Evolutionary conservation across 2,113 vertebrate species (phyloP).

Genomic region (Cervus canadensis): DNA sequence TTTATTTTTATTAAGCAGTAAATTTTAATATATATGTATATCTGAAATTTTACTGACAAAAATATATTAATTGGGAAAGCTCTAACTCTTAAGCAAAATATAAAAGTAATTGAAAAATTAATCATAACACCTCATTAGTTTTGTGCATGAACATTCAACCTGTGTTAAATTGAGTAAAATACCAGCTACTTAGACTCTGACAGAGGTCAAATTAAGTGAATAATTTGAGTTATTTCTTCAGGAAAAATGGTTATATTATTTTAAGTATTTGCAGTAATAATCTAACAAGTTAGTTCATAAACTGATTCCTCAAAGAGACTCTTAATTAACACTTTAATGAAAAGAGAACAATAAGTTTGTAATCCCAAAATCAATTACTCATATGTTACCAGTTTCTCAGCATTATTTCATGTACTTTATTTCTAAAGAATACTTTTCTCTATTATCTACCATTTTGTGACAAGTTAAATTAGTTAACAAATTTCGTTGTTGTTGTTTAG

Average conservation of each 20-base stretch:
- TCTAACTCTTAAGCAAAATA: neutral
- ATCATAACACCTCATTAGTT: neutral
- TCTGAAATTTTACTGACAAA: neutral
- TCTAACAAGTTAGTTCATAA: neutral
- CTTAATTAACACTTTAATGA: neutral
- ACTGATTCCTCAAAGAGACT: neutral
- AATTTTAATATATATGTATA: neutral
- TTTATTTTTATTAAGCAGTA: neutral
- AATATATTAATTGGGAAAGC: neutral
- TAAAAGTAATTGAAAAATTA: neutral
- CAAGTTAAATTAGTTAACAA: neutral
- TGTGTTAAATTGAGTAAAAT: neutral
- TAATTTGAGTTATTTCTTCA: neutral
- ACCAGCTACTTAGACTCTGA: neutral
- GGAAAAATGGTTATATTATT: neutral
- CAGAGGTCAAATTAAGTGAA: neutral
- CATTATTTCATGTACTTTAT: neutral
- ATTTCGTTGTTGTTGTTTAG: neutral
- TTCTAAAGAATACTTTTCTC: neutral
- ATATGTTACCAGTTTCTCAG: neutral
- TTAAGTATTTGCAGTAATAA: neutral
- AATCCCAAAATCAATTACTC: neutral
- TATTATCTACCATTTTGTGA: neutral
- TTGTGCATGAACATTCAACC: neutral
- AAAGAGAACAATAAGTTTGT: neutral